Evolutionary conservation across 35 echinoderm and acorn worm species (phyloP), one percentile per base, ranked within the genome.

Genomic region (Hemicentrotus pulcherrimus): DNA sequence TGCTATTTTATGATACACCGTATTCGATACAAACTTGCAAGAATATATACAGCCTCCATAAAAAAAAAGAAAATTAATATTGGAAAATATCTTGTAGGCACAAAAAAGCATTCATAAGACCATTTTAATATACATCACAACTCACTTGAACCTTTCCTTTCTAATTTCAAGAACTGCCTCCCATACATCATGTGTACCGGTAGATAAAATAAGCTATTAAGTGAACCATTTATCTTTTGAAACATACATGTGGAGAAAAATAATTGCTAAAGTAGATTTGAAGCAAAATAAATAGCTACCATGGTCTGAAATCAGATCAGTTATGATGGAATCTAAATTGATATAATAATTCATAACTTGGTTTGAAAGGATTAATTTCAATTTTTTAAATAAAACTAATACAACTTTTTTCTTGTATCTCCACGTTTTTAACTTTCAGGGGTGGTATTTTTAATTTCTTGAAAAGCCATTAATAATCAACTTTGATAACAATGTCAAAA

Each of bases 31-130:
- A 90, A 90, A 90, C 24, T 33, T 90, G 88, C 32, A 90, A 90
- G 24, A 90, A 90, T 90, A 90, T 90, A 13, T 90, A 90, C 88
- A 90, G 88, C 88, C 88, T 90, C 88, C 9, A 47, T 45, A 90
- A 45, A 90, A 90, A 88, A 90, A 41, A 32, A 89, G 88, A 15
- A 90, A 90, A 45, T 45, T 46, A 90, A 33, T 90, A 24, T 33
- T 41, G 24, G 65, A 78, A n/a, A 78, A 78, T 28, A n/a, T 86
- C 32, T 47, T 90, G 46, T 47, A 90, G 88, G 88, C 88, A 90
- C 88, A 90, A 33, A 33, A 30, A 90, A 28, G 65, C 88, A 90
- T 90, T 89, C 22, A 46, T 90, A 33, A 90, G 46, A 90, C 46
- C 88, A 90, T 90, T 33, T n/a, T n/a, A n/a, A n/a, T 9, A n/a